Base-by-base conservation (phyloP, 2,888 invertebrate genomes). In the Macaria liturata region DNA sequence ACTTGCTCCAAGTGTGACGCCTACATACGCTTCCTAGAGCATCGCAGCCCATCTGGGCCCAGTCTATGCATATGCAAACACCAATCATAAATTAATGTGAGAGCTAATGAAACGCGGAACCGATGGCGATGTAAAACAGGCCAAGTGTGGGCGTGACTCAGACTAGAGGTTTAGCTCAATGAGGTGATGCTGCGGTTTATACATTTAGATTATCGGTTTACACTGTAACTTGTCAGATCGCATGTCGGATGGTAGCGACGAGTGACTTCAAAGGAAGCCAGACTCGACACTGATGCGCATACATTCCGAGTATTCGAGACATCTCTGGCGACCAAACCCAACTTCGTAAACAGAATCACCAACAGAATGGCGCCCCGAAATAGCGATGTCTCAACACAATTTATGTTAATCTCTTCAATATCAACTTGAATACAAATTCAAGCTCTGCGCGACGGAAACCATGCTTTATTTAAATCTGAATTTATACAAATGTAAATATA, bases 41-140 rank as follows among this genome's bases (percentile, higher is more conserved):
- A 50, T 64, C 68, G 64, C 68, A 66, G 66, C 65, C 63, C 61
- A 57, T 68, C 66, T 61, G 46, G 46, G 47, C 57, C 59, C 59
- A 56, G 54, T 53, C 64, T 62, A 78, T 80, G 76, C 78, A 80
- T 82, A 82, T 81, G 82, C 76, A 82, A 75, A 70, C 56, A 62
- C 63, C 59, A 59, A 64, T 74, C 76, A 78, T 82, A 83, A 80
- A 79, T 82, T 75, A 80, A 80, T 80, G 74, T 74, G 76, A 76
- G 73, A 78, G 80, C 65, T 83, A 82, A 84, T 82, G 75, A 80
- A 79, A 84, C 70, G 74, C 84, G 86, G 85, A 84, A 85, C 78
- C 62, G 65, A 61, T 57, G 48, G 48, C 49, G 51, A 75, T 75
- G 75, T 68, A 67, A 74, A 79, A 67, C 68, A 63, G 72, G 70